Evolutionary conservation across 2,113 vertebrate genomes (phyloP).

Genomic region (Protobothrops flavoviridis): DNA sequence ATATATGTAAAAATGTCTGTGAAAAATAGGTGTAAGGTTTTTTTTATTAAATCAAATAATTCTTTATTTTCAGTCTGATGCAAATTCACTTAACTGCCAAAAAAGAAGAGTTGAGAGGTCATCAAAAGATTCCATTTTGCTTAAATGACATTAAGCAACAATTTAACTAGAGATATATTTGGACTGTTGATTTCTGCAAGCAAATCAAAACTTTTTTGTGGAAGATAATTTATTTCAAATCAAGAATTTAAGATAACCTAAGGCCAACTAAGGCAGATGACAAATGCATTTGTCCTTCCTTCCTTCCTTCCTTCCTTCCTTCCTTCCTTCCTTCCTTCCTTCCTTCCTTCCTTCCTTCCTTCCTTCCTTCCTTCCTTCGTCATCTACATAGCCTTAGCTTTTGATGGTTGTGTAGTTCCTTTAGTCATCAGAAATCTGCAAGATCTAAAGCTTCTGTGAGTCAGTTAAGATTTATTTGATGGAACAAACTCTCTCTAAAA

Average conservation of each 20-base stretch:
- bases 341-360: background rate
- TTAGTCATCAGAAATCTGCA: conserved; percentile 51
- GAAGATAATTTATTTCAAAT: conserved; percentile 36
- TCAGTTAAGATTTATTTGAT: conserved; percentile 25
- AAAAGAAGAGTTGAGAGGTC: conserved; percentile 19
- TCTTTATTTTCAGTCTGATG: conserved; percentile 22
- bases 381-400: conserved; percentile 34
- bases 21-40: background rate
- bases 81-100: conserved; percentile 24
- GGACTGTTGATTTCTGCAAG: conserved; percentile 45
- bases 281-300: conserved; percentile 16
- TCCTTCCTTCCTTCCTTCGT: background rate
- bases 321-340: background rate
- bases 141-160: conserved; percentile 49
- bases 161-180: conserved; percentile 47
- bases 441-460: background rate
- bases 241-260: conserved; percentile 42
- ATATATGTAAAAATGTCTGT: background rate
- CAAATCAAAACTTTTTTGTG: conserved; percentile 35
- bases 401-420: background rate
- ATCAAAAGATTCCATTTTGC: conserved; percentile 35
- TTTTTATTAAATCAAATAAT: background rate
- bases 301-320: background rate
- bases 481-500: conserved; percentile 22
- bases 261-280: background rate